phyloP scores from a whole-genome alignment of 2,888 invertebrate genomes.

The Limnephilus auricula region DNA sequence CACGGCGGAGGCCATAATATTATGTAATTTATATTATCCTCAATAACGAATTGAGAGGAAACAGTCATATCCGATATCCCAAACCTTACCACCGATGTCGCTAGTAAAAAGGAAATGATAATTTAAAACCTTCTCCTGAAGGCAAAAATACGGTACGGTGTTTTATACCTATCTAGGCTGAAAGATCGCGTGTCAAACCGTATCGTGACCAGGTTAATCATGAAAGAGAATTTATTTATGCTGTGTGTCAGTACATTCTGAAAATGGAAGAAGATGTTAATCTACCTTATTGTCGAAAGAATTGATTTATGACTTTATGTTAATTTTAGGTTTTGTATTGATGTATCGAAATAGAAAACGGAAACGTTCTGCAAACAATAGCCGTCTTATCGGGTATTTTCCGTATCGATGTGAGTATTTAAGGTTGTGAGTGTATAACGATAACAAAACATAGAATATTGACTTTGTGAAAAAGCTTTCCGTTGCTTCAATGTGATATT shows the following conservation, averaged over 20 bases:
- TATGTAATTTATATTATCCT: background rate
- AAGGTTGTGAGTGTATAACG: background rate
- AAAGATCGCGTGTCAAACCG: conserved; percentile 17
- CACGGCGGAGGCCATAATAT: background rate
- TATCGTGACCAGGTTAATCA: background rate
- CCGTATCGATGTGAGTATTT: background rate
- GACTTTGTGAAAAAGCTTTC: background rate
- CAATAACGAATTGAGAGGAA: background rate
- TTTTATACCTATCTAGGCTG: background rate
- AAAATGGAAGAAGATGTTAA: conserved; percentile 19
- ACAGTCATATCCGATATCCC: conserved; percentile 23
- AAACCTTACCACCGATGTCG: background rate
- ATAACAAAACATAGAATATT: background rate
- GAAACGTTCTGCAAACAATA: background rate
- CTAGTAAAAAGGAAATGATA: conserved; percentile 30
- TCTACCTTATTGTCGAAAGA: conserved; percentile 19
- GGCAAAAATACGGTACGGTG: background rate
- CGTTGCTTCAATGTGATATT: background rate
- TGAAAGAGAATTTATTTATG: conserved; percentile 30
- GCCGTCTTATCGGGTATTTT: background rate
- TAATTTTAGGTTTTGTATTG: conserved; percentile 2
- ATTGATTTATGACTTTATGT: conserved; percentile 18
- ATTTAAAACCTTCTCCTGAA: background rate
- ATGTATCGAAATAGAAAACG: conserved; percentile 34
- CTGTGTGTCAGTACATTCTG: conserved; percentile 24